A percentile compares a stretch with the other conserved stretches of the same genome.
Conservation (phyloP, 2,888 invertebrate species). For the Choreutis nemorana region DNA sequence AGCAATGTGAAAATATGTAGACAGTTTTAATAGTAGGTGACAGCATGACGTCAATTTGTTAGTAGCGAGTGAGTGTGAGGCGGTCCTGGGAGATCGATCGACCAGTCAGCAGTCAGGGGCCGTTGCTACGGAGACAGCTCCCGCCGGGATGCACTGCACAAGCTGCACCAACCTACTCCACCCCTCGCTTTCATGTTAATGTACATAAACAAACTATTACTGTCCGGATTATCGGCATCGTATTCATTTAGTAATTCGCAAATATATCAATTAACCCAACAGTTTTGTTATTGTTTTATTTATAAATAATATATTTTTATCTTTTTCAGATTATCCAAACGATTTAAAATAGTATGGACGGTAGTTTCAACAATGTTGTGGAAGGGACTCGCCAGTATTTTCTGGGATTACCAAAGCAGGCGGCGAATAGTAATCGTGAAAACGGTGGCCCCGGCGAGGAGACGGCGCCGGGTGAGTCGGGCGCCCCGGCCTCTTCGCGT, state of each 20-base stretch:
- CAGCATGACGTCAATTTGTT: too few species aligned
- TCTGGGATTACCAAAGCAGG: conserved; percentile 76
- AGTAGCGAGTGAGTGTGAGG: too few species aligned
- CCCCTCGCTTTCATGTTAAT: too few species aligned
- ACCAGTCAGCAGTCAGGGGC: conserved; percentile 25
- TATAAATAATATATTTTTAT: conserved; percentile 8
- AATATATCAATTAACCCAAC: not conserved
- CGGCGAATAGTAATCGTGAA: conserved; percentile 41
- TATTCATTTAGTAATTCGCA: too few species aligned
- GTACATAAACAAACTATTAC: too few species aligned
- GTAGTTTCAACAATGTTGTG: conserved; percentile 79
- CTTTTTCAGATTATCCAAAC: too few species aligned
- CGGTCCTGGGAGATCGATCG: conserved; percentile 8
- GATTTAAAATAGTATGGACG: conserved; percentile 83
- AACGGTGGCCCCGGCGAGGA: conserved; percentile 41
- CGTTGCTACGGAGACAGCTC: conserved; percentile 14
- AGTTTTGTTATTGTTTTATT: too few species aligned
- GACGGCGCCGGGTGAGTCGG: conserved; percentile 48
- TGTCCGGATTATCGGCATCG: too few species aligned
- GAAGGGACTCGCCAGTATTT: conserved; percentile 86
- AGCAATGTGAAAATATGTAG: too few species aligned
- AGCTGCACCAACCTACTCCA: too few species aligned
- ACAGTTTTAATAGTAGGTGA: too few species aligned
- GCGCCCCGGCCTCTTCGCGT: conserved; percentile 47
- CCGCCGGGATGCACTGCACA: too few species aligned